Base-by-base conservation (phyloP, 2,888 invertebrate genomes). In the Serripes groenlandicus region DNA sequence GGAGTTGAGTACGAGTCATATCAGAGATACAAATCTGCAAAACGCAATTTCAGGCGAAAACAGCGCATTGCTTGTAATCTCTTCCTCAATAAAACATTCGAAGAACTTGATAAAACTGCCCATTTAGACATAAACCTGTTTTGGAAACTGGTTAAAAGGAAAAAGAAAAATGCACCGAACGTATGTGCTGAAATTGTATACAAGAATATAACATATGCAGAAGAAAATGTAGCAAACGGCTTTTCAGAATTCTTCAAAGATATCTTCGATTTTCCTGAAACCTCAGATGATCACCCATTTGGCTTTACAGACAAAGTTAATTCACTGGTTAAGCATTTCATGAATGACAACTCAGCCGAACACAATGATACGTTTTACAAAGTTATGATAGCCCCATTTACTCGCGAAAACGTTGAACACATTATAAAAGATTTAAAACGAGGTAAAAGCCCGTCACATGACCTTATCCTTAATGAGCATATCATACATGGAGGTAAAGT, bases 21-120 rank as follows among this genome's bases (percentile, higher is more conserved):
- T 42, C 32, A 21, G 5, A n/a, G 30, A 3, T 77, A 77, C 26
- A 77, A 77, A 70, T 35, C 26, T 3, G 71, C 77, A 11, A 60
- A 77, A 71, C 30, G 11, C 28, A 32, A 26, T 35, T n/a, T 77
- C 69, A 52, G 18, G 70, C 9, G n/a, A 21, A 23, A 42, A 11
- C 32, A 42, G 60, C 18, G 62, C 21, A 30, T 35, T 7, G 28
- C 54, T n/a, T 9, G n/a, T 3, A n/a, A 62, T 18, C 7, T 28
- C 5, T 58, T 28, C 26, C 7, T 30, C 15, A 58, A 35, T 26
- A 11, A 34, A 2, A 11, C 26, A 26, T 9, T 60, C 11, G 58
- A 73, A n/a, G 37, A 62, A 5, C 26, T 58, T 18, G 32, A 62
- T 7, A 23, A 58, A 37, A 35, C 60, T 7, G 73, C 73, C n/a